Conservation (phyloP, 2,113 vertebrate genomes). For the Bombycilla garrulus region DNA sequence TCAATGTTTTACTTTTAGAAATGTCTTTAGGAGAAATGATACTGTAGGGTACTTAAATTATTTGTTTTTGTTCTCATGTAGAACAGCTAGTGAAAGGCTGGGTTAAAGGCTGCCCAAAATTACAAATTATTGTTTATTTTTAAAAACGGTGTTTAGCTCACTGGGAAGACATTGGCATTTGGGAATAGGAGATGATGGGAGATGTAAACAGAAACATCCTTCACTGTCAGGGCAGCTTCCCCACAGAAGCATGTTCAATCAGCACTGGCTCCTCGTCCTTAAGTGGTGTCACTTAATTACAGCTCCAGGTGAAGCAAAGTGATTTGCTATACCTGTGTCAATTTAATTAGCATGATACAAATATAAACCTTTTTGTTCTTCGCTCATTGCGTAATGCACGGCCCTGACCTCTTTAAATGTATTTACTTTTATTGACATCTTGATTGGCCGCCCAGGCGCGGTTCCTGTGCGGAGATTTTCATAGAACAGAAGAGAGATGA, state of each 20-base stretch:
- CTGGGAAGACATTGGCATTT: not conserved
- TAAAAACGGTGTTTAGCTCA: not conserved
- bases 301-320: constrained; percentile 21
- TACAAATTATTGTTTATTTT: not conserved
- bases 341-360: constrained; percentile 41
- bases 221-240: not conserved
- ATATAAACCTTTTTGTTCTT: not conserved
- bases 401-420: not conserved
- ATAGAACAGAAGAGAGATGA: not conserved
- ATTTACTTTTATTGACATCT: constrained; percentile 17
- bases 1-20: not conserved
- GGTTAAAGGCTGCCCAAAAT: not conserved
- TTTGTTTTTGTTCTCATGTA: not conserved
- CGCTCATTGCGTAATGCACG: not conserved
- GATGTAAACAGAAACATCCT: constrained; percentile 7
- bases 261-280: not conserved
- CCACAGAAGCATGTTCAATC: not conserved
- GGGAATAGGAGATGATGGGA: not conserved
- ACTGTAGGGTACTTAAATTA: not conserved
- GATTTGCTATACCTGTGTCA: constrained; percentile 6
- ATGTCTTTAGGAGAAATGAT: not conserved
- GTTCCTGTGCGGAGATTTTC: not conserved
- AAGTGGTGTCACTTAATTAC: constrained; percentile 39
- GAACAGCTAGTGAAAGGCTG: not conserved
- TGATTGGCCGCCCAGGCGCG: not conserved